Percentiles rank a stretch among this genome's conserved stretches.
phyloP scores from a whole-genome alignment of 2,888 invertebrate genomes.

The Pyrrhosoma nymphula region DNA sequence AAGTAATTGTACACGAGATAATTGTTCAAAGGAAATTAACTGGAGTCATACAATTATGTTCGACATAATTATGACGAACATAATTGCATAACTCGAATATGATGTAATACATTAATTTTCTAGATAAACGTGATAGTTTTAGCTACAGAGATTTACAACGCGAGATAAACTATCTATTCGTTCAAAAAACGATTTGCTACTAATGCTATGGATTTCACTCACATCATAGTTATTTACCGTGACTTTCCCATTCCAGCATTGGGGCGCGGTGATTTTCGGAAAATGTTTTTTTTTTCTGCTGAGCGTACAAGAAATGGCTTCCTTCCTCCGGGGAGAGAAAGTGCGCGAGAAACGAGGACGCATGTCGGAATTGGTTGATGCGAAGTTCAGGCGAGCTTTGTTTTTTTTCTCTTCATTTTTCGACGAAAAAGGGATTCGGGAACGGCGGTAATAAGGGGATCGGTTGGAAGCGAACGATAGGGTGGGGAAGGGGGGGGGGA shows the following conservation, averaged over 20 bases:
- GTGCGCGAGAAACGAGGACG: not conserved
- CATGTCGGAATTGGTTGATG: not conserved
- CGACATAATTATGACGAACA: too few relatives aligned
- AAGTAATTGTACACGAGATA: too few relatives aligned
- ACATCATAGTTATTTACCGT: not conserved
- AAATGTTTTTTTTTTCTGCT: not conserved
- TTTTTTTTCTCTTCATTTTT: not conserved
- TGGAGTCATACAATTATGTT: too few relatives aligned
- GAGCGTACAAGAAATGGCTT: not conserved
- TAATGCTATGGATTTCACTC: not conserved
- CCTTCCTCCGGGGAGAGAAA: not conserved
- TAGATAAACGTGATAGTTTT: too few relatives aligned
- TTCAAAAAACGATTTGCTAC: not conserved
- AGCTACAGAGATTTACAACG: too few relatives aligned
- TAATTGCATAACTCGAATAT: too few relatives aligned
- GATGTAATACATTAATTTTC: too few relatives aligned
- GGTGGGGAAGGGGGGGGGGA: not conserved
- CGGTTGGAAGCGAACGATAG: not conserved
- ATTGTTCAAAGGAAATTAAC: too few relatives aligned
- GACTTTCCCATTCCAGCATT: not conserved
- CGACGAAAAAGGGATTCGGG: not conserved
- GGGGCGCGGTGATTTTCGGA: not conserved
- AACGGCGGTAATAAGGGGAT: slow-evolving; percentile 14
- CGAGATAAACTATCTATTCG: too few relatives aligned
- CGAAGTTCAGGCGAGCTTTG: not conserved